Evolutionary conservation across 2,888 invertebrate genomes (phyloP).

Genomic region (Andrena bicolor): DNA sequence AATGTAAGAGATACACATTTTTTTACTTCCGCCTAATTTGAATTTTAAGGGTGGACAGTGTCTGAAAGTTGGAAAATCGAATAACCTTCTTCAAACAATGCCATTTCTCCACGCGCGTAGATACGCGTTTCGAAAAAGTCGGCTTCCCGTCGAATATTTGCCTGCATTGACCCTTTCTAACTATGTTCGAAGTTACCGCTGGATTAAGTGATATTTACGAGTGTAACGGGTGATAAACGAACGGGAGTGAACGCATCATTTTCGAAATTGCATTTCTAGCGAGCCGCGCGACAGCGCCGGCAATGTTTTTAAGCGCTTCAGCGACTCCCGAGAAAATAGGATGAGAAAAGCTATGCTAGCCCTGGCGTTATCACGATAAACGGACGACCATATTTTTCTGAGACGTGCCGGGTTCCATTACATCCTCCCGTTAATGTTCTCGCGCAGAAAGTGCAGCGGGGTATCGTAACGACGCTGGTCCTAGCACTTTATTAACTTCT

Average conservation of each 20-base stretch:
- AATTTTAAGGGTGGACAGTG: too few species aligned
- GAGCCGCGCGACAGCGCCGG: slow-evolving; percentile 19
- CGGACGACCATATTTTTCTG: slow-evolving; percentile 65
- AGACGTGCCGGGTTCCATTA: slow-evolving; percentile 49
- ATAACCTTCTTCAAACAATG: too few species aligned
- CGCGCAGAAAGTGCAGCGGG: slow-evolving; percentile 26
- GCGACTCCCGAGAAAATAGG: slow-evolving; percentile 54
- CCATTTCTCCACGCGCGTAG: too few species aligned
- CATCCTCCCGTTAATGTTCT: slow-evolving; percentile 58
- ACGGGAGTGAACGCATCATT: slow-evolving; percentile 46
- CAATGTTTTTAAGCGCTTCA: slow-evolving; percentile 63
- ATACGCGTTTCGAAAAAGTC: slow-evolving; percentile 4
- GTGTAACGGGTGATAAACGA: slow-evolving; percentile 33
- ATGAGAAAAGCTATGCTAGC: slow-evolving; percentile 53
- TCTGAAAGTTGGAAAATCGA: too few species aligned
- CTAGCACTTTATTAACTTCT: slow-evolving; percentile 64
- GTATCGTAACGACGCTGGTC: slow-evolving; percentile 49
- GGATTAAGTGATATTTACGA: slow-evolving; percentile 54
- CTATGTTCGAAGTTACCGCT: slow-evolving; percentile 10
- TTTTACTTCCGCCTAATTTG: too few species aligned
- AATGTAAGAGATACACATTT: too few species aligned
- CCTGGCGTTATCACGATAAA: slow-evolving; percentile 66
- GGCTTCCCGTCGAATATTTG: slow-evolving; percentile 7
- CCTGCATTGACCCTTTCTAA: slow-evolving; percentile 6
- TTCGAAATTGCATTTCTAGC: slow-evolving; percentile 53